Conservation (phyloP, 2,113 vertebrate species). For the Asarcornis scutulata region DNA sequence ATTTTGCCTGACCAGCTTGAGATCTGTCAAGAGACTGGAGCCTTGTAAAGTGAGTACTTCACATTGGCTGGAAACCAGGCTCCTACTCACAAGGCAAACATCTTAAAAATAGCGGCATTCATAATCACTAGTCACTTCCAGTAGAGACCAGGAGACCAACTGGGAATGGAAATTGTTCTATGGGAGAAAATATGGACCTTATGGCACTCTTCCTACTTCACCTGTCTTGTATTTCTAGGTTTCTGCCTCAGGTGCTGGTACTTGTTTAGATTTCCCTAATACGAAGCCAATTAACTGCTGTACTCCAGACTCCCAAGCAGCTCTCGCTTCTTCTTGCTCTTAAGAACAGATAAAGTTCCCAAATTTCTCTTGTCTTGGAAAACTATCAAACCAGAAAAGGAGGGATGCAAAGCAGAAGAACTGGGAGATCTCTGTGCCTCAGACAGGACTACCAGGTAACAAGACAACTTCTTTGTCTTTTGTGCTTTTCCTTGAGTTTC, state of each 20-base stretch:
- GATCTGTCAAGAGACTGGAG: neutral
- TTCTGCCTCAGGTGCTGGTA: neutral
- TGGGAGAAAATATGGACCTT: neutral
- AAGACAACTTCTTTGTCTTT: neutral
- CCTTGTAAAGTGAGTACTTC: neutral
- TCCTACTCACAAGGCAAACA: neutral
- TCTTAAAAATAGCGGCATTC: neutral
- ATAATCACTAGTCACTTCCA: neutral
- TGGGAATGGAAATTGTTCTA: neutral
- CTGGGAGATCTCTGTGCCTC: neutral
- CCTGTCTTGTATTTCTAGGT: accelerated
- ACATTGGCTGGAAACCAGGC: neutral
- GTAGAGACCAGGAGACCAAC: neutral
- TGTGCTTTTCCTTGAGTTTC: neutral
- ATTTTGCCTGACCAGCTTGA: neutral
- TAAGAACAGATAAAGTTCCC: neutral
- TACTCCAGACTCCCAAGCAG: neutral
- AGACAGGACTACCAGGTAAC: neutral
- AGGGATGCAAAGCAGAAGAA: neutral
- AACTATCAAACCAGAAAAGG: neutral
- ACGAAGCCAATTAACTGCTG: neutral
- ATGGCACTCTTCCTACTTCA: neutral
- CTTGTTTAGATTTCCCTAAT: neutral
- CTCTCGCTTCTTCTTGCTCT: neutral
- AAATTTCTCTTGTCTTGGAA: neutral